Evolutionary conservation across 35 echinoderm and acorn worm species (phyloP), one percentile per base, ranked within the genome.

Genomic region (Antedon bifida): DNA sequence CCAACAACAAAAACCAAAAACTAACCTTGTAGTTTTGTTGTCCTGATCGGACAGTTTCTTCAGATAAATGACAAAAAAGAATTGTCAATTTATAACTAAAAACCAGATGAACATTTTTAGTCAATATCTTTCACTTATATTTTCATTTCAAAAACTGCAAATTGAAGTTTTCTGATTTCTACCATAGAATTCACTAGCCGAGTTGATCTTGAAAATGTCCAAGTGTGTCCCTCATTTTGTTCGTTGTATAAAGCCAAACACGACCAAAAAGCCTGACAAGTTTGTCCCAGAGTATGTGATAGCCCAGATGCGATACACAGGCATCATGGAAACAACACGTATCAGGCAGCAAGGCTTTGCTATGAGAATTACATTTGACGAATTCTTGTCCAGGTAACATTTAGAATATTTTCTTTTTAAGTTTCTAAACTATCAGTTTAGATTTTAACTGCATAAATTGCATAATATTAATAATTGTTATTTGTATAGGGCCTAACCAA

Each of bases 241-340:
- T 19, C 90, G 94, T 31, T 97, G 94, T 82, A 90, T 97, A 82
- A 97, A 97, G 42, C 94, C 94, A 0, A 92, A 92, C 83, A 97
- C 87, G 3, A 64, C 81, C 73, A 97, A 97, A 39, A 75, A 88
- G 26, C 83, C 94, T 5, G 90, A 97, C 56, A 92, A 89, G 87
- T 99, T 99, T 76, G 90, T 86, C 17, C 95, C 95, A 14, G 90
- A 99, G 83, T 99, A 92, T 30, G 91, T 92, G 42, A 90, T 93
- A 28, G 95, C 95, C 0, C 95, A 99, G 91, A 85, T 99, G 36
- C 77, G 91, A 4, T 99, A 99, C 79, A 99, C 95, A 0, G 95
- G 95, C 11, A 77, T 99, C 73, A 88, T 99, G 90, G 95, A 99
- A 78, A 99, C 95, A 5, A 90, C 91, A 11, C 81, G 79, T 17